Base-by-base conservation (phyloP, 2,113 vertebrate species). In the Echinops telfairi region DNA sequence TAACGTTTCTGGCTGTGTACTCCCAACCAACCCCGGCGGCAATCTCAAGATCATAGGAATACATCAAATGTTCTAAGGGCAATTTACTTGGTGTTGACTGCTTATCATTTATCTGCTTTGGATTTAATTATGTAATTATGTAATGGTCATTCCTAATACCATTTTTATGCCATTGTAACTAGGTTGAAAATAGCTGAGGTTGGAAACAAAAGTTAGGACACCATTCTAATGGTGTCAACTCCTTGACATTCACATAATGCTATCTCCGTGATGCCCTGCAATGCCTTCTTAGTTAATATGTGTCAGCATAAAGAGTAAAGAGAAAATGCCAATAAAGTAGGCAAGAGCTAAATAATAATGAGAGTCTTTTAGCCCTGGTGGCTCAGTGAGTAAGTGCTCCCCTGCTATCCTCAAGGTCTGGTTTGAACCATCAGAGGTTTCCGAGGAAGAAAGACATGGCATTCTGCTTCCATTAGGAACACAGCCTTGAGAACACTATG, bases 181-280 rank as follows among this genome's bases (percentile, higher is more conserved):
- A 53, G 47, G 47, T 53, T 53, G 47, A 22, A 94, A 92, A 80
- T 12, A 92, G 40, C n/a, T 82, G 33, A 83, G 40, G 2, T 16
- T 53, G 14, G 92, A 93, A 93, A 68, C 70, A 62, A 81, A 93
- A 94, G 9, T 80, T 47, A 57, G 57, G 27, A 77, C 3, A 40
- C 40, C 40, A 40, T 40, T 40, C 40, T 40, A 40, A 93, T 12
- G 14, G 62, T 58, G 12, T 7, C 31, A 43, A 16, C 47, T 93
- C 84, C 4, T 17, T 58, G 6, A 64, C 16, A 60, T 23, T 73
- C 53, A 90, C 29, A 5, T 6, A 66, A 70, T 71, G 6, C 5
- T 91, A 40, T 22, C 20, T 91, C 76, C 38, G 84, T 64, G 85
- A 14, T 77, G 3, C 64, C 79, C 57, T 31, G 2, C 43, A 58